Conservation (phyloP, 2,797 vertebrate genomes). For the Enteromius thamalakanensis region DNA sequence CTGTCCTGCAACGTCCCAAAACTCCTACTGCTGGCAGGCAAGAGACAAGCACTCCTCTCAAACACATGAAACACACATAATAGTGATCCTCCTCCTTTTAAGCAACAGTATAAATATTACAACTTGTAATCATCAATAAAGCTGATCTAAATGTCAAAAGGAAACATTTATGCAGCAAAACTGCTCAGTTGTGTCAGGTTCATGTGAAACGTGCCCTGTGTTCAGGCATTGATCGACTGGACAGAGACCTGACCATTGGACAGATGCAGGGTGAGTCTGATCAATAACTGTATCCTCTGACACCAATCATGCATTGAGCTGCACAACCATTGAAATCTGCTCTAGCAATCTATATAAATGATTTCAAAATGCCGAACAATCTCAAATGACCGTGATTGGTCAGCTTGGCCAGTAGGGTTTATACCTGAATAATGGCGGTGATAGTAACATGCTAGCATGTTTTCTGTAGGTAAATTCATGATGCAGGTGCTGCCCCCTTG, state of each 20-base stretch:
- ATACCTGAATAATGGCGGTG: not conserved
- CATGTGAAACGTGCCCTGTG: constrained; percentile 6
- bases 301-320: not conserved
- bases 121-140: not conserved
- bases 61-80: not conserved
- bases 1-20: constrained; percentile 74
- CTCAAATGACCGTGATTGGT: not conserved
- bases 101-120: not conserved
- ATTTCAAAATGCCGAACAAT: not conserved
- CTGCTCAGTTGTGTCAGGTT: not conserved
- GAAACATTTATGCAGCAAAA: not conserved
- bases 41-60: not conserved
- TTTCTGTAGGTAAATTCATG: constrained; percentile 70
- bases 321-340: not conserved
- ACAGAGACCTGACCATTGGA: constrained; percentile 75
- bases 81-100: not conserved
- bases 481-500: constrained; percentile 76
- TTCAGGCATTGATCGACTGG: constrained; percentile 74
- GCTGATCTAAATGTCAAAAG: not conserved
- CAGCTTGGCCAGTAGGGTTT: not conserved
- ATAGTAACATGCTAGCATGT: not conserved
- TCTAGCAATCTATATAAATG: not conserved
- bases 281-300: not conserved
- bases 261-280: constrained; percentile 73
- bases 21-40: constrained; percentile 74